Conservation (phyloP, 2,888 invertebrate species). For the Eupithecia centaureata region DNA sequence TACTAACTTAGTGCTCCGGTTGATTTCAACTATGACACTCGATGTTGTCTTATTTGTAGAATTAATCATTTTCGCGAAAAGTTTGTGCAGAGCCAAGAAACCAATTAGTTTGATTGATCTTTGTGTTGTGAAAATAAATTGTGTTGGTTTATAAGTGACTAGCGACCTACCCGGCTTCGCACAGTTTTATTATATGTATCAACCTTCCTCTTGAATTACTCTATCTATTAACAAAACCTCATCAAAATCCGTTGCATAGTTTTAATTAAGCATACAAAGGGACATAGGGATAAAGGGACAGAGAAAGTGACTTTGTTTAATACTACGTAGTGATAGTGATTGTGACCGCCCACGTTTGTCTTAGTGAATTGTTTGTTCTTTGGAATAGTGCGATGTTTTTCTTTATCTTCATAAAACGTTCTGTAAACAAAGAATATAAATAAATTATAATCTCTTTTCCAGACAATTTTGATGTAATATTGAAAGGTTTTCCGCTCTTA, state of each 20-base stretch:
- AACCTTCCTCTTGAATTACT: too few relatives aligned
- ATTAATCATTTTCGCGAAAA: background rate
- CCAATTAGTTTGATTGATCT: background rate
- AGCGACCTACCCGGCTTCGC: too few relatives aligned
- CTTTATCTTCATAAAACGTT: background rate
- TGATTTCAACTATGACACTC: background rate
- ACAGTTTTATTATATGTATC: too few relatives aligned
- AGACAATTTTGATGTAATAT: background rate
- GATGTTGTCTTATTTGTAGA: background rate
- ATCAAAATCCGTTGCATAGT: too few relatives aligned
- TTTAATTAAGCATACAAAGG: too few relatives aligned
- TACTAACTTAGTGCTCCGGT: background rate
- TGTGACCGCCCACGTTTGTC: background rate
- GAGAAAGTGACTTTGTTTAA: too few relatives aligned
- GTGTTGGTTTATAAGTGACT: background rate
- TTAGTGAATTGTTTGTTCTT: background rate
- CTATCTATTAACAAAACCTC: too few relatives aligned
- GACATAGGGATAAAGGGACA: too few relatives aligned
- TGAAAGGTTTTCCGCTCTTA: background rate
- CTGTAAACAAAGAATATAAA: background rate
- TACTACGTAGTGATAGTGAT: too few relatives aligned
- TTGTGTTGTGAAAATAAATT: background rate
- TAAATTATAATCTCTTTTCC: background rate
- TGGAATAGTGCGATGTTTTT: background rate
- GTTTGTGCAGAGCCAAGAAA: background rate